Evolutionary conservation across 2,888 invertebrate genomes (phyloP).

Genomic region (Alentia gelatinosa): DNA sequence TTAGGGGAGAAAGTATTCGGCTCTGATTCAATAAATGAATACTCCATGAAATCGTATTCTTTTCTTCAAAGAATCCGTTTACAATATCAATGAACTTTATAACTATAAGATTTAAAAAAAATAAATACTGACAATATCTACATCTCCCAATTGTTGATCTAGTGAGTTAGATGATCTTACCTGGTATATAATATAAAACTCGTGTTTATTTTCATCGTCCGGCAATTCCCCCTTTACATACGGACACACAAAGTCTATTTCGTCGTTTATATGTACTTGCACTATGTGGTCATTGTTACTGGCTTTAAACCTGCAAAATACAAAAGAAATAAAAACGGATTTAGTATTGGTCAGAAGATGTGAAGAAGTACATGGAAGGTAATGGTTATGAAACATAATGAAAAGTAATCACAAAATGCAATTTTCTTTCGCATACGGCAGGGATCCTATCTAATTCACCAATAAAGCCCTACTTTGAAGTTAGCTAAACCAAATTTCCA

Average conservation of each 20-base stretch:
- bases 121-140: too few species aligned
- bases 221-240: constrained; percentile 54
- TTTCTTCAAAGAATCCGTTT: too few species aligned
- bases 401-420: too few species aligned
- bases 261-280: constrained; percentile 68
- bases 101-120: too few species aligned
- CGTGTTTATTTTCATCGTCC: constrained; percentile 48
- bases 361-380: too few species aligned
- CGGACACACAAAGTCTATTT: constrained; percentile 69
- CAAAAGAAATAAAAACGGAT: background rate
- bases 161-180: constrained; percentile 61
- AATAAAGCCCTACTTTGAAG: background rate
- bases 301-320: constrained; percentile 81
- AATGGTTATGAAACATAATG: too few species aligned
- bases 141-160: too few species aligned
- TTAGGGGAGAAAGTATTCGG: too few species aligned
- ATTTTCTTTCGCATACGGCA: background rate
- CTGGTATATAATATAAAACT: constrained; percentile 68
- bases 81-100: too few species aligned
- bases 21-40: too few species aligned
- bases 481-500: background rate
- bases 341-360: background rate
- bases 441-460: background rate
- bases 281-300: constrained; percentile 68
- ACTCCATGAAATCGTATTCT: too few species aligned